Conservation (phyloP, 2,888 invertebrate species). For the Linyphia triangularis region DNA sequence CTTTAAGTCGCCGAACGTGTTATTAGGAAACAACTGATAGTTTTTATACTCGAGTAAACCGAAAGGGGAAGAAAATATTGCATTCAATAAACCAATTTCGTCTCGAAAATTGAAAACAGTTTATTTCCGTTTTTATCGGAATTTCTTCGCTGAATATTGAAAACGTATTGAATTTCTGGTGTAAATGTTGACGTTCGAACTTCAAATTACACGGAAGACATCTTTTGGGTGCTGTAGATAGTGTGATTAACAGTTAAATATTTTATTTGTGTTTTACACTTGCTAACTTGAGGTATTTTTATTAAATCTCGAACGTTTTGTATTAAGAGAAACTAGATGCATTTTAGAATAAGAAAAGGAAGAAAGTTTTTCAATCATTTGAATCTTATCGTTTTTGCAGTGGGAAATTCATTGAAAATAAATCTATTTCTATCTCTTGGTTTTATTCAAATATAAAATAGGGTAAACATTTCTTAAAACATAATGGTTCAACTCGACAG, state of each 20-base stretch:
- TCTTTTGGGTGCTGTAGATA: background rate
- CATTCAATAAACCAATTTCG: conserved; percentile 57
- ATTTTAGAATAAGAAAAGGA: too few species aligned
- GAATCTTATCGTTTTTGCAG: too few species aligned
- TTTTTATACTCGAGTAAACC: conserved; percentile 9
- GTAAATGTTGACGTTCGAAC: background rate
- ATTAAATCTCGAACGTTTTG: too few species aligned
- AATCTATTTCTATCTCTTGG: too few species aligned
- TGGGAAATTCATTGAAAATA: too few species aligned
- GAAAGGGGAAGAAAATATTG: conserved; percentile 12
- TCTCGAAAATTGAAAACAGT: conserved; percentile 41
- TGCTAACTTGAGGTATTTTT: too few species aligned
- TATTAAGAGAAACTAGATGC: too few species aligned
- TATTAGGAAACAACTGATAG: conserved; percentile 31
- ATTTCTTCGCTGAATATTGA: background rate
- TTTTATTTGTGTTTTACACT: background rate
- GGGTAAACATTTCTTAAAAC: too few species aligned
- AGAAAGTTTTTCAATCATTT: too few species aligned
- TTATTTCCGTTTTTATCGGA: conserved; percentile 5
- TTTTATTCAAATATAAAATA: too few species aligned
- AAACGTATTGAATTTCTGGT: conserved; percentile 9
- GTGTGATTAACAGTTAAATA: background rate
- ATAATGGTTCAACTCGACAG: too few species aligned
- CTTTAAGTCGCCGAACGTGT: conserved; percentile 2
- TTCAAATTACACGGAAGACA: background rate